Evolutionary conservation across 1,140 invertebrate genomes (phyloP).

Genomic region (Atta cephalotes): DNA sequence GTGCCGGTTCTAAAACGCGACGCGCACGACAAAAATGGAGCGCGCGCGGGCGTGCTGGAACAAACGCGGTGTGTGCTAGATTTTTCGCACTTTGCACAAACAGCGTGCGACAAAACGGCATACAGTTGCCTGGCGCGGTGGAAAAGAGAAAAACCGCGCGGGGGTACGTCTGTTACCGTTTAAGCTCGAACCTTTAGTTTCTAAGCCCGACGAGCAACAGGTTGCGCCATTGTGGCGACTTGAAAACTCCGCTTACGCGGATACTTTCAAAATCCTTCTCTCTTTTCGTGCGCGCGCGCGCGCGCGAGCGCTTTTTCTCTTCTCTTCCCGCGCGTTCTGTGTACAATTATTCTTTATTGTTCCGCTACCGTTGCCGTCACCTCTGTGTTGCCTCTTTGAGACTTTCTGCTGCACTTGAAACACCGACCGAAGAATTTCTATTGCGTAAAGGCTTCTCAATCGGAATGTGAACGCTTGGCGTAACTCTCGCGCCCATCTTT

Average conservation of each 20-base stretch:
- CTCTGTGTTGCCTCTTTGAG: constrained; percentile 37
- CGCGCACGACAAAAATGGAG: background rate
- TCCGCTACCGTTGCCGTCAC: background rate
- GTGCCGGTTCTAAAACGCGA: constrained; percentile 18
- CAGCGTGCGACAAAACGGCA: constrained; percentile 53
- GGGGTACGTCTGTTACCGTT: constrained; percentile 72
- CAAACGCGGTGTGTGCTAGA: constrained; percentile 13
- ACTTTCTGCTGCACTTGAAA: constrained; percentile 63
- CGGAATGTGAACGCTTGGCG: constrained; percentile 54
- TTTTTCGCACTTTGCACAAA: constrained; percentile 53
- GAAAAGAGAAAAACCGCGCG: constrained; percentile 53
- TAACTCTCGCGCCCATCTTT: constrained; percentile 52
- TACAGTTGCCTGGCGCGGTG: background rate
- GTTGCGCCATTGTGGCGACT: constrained; percentile 77
- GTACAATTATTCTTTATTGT: constrained; percentile 71
- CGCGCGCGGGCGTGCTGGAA: background rate
- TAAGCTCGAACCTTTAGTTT: constrained; percentile 77
- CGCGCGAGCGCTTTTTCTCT: constrained; percentile 15
- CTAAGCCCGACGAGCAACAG: constrained; percentile 76
- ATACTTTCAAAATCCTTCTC: constrained; percentile 75
- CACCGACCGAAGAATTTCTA: constrained; percentile 65
- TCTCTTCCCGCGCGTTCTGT: constrained; percentile 31
- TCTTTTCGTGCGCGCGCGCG: constrained; percentile 11
- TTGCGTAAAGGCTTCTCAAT: constrained; percentile 70
- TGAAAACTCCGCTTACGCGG: constrained; percentile 75